Base-by-base conservation (phyloP, 30 jellyfish, hydroid and myxozoan genomes). In the Sanderia malayensis region DNA sequence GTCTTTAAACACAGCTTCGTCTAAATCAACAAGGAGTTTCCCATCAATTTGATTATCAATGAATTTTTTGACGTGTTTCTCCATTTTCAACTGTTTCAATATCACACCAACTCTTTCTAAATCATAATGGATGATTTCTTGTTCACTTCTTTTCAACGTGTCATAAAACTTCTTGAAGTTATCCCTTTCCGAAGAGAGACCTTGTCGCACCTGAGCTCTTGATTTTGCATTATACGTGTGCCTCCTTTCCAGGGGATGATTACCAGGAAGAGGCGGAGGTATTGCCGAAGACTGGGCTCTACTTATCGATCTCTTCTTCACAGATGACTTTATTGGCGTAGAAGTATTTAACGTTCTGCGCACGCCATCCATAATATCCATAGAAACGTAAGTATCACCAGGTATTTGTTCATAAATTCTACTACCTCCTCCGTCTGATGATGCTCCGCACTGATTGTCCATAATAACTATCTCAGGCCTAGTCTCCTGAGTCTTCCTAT, bases 231-330 rank as follows among this genome's bases (percentile, higher is more conserved):
- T 60, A 7, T 52, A 52, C 0, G 83, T 66, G 45, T 79, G 83
- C 71, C 83, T 44, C 33, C 83, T 53, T 68, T 76, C 85, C 33
- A 82, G 57, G 8, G 97, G 97, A 63, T 89, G 96, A 46, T 89
- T 89, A 19, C 82, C 94, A 31, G 97, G 96, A 15, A 89, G 67
- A 21, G 95, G 95, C 23, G 97, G 97, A 7, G 97, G 97, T 10
- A n/a, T 32, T 28, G 72, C 72, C n/a, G 67, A 67, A 61, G 79
- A 46, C 44, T 41, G 80, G 15, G 32, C 85, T 45, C 77, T 52
- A 17, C 61, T 57, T 24, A 23, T 60, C n/a, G 80, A 49, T 71
- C 79, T 28, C 63, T 59, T 68, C 26, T 28, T 55, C n/a, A 80
- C 71, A 30, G 37, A 32, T 10, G 85, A 13, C 34, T 67, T 19